Base-by-base conservation (phyloP, 2,113 vertebrate species). In the Microcebus lehilahytsara region DNA sequence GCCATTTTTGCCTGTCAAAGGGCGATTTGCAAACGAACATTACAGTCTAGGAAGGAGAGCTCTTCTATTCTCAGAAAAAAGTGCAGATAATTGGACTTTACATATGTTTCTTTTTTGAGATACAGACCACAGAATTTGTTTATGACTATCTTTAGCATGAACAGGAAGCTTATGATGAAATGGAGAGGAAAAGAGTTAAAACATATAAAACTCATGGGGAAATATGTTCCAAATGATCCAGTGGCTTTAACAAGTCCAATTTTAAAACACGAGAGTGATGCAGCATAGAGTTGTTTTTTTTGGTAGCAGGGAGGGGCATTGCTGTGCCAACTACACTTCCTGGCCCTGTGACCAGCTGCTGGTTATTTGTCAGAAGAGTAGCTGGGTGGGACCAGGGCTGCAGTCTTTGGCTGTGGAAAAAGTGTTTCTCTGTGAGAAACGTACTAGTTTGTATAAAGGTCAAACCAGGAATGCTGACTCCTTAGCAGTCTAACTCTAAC, bases 71-170 rank as follows among this genome's bases (percentile, higher is more conserved):
- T 95, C 60, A 32, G 46, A 94, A 79, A 97, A 86, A 89, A 92
- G 62, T 30, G 37, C 64, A 78, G 85, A 27, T 96, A 74, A 58
- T 66, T 87, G 62, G 92, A 86, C 69, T 95, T 95, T 86, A 85
- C 60, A 95, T 96, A 67, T 97, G 91, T 95, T 97, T 97, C 93
- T 64, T 89, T 97, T 97, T 92, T 97, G 96, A 97, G 88, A 93
- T 66, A 80, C 74, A 49, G 22, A 96, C 96, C 96, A 97, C 96
- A 96, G 95, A 95, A 83, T 97, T 98, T 98, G 93, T 95, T 97
- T 98, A 97, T 72, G 64, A 87, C 95, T 97, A 96, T 97, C 96
- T 98, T 97, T 96, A 98, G 95, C 72, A 80, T 0, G 2, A 92
- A 95, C 83, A 95, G 96, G 97, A 96, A 97, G 92, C 92, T 94